Evolutionary conservation across 1,140 invertebrate genomes (phyloP).

Genomic region (Panulirus ornatus): DNA sequence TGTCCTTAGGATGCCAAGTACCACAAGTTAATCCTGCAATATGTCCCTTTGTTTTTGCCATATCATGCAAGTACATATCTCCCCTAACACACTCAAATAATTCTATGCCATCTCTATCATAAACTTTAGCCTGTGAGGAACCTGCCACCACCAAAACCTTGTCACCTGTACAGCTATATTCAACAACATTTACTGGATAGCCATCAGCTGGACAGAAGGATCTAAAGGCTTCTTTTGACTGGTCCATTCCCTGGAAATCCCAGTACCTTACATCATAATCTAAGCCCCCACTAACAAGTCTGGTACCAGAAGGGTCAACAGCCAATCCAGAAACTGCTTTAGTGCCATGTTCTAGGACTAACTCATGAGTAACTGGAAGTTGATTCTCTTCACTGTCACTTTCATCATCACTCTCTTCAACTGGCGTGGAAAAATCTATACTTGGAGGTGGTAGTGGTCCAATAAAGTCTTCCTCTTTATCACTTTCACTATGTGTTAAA

Average conservation of each 20-base stretch:
- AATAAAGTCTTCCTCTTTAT: constrained; percentile 76
- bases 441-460: constrained; percentile 77
- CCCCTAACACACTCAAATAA: constrained; percentile 95
- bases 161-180: constrained; percentile 96
- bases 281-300: constrained; percentile 87
- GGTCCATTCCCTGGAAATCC: constrained; percentile 99
- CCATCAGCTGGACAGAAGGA: constrained; percentile 77
- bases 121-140: constrained; percentile 90
- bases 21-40: constrained; percentile 93
- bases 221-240: constrained; percentile 92
- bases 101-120: constrained; percentile 98
- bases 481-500: constrained; percentile 36
- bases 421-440: constrained; percentile 45
- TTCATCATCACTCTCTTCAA: constrained; percentile 78
- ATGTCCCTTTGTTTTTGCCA: constrained; percentile 97
- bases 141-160: constrained; percentile 96
- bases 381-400: constrained; percentile 81
- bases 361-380: constrained; percentile 90
- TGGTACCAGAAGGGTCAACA: constrained; percentile 94
- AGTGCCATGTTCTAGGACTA: constrained; percentile 89
- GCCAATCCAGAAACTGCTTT: constrained; percentile 92
- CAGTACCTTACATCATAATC: constrained; percentile 98
- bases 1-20: constrained; percentile 94
- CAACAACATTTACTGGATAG: constrained; percentile 93
- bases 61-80: constrained; percentile 97